Percentiles rank a stretch among this genome's conserved stretches.
These are phyloP conservation scores for Diglossa cyanea DNA, from an alignment of 2,797 vertebrate species.

Conservation along the genomic window DNA sequence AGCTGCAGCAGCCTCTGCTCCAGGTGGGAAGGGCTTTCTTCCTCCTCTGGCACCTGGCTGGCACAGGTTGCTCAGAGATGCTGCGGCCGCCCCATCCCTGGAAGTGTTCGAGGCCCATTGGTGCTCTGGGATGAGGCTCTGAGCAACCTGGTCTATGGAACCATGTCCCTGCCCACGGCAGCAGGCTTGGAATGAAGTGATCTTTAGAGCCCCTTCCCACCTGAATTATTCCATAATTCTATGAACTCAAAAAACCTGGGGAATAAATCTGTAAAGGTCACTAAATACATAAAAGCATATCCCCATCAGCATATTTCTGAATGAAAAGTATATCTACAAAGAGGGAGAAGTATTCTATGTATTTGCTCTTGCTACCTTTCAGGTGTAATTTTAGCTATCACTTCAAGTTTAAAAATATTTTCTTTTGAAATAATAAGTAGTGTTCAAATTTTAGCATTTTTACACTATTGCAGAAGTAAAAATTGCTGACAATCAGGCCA, in stretches of 20 bases:
- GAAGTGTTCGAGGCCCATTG: not conserved
- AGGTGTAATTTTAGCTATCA: not conserved
- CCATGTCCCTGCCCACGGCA: not conserved
- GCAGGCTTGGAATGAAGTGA: not conserved
- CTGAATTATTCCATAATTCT: not conserved
- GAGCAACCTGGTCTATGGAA: not conserved
- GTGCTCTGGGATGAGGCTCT: not conserved
- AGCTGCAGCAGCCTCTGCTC: too few relatives aligned
- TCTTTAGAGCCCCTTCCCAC: not conserved
- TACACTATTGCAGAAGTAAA: not conserved
- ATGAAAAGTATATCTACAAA: not conserved
- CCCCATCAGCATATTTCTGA: not conserved
- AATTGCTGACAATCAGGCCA: fast-evolving
- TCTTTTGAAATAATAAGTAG: not conserved
- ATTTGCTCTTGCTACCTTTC: not conserved
- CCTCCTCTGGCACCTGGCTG: not conserved
- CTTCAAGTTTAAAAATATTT: not conserved
- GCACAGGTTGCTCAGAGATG: not conserved
- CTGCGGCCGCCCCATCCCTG: not conserved
- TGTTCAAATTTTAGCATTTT: not conserved
- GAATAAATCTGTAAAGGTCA: not conserved
- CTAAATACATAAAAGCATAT: not conserved
- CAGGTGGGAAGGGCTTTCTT: not conserved
- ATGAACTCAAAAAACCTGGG: not conserved
- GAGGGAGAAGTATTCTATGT: too few relatives aligned